Evolutionary conservation across 2,888 invertebrate species (phyloP).

Genomic region (Apodemia zela): DNA sequence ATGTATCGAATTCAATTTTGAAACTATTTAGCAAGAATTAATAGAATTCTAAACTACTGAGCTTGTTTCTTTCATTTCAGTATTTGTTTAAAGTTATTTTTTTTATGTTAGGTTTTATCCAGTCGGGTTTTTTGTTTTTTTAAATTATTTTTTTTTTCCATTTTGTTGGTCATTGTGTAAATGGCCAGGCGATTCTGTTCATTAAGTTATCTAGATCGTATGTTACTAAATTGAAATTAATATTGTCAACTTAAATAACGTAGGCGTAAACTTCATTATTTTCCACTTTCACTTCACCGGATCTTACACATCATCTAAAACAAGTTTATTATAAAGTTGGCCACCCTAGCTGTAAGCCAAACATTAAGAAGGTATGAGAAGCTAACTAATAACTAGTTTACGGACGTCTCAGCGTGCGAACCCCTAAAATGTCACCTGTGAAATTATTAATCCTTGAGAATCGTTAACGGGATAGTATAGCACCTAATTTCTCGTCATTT

Average conservation of each 20-base stretch:
- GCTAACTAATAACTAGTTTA: slow-evolving; percentile 17
- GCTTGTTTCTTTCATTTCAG: no score
- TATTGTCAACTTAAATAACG: not conserved
- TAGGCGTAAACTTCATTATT: not conserved
- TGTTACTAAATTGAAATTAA: not conserved
- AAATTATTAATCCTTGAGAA: slow-evolving; percentile 2
- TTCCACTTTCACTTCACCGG: not conserved
- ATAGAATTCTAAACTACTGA: no score
- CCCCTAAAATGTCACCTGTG: slow-evolving; percentile 12
- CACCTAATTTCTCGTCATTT: not conserved
- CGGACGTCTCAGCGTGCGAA: slow-evolving; percentile 13
- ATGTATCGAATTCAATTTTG: no score
- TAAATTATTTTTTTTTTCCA: no score
- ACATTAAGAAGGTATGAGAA: slow-evolving; percentile 15
- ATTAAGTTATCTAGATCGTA: no score
- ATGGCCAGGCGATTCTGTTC: no score
- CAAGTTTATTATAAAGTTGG: slow-evolving; percentile 6
- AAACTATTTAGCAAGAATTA: no score
- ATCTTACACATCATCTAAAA: not conserved
- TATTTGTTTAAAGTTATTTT: no score
- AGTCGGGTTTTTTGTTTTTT: no score
- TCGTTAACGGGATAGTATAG: slow-evolving; percentile 2
- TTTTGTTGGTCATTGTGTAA: no score
- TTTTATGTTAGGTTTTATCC: no score
- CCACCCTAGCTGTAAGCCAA: not conserved